Evolutionary conservation across 1,140 invertebrate genomes (phyloP).

Genomic region (Ectropis grisescens): DNA sequence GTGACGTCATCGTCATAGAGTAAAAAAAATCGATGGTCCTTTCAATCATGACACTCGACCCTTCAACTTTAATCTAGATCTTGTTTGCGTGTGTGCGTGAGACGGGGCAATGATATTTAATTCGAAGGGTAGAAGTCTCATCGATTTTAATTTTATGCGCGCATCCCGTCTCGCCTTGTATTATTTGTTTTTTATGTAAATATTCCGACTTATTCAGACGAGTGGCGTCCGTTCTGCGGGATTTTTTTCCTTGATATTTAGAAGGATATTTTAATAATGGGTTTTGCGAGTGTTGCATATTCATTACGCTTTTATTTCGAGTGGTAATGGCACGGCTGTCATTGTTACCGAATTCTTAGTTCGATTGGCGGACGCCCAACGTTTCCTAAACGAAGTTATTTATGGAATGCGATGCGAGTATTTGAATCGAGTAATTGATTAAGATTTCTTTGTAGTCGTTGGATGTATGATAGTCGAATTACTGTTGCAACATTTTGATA

Average conservation of each 20-base stretch:
- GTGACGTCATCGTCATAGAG: no score
- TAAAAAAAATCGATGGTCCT: no score
- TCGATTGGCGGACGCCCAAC: no score
- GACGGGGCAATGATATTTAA: conserved; percentile 62
- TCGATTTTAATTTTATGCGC: conserved; percentile 69
- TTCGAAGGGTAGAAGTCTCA: conserved; percentile 62
- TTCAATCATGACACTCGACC: conserved; percentile 6
- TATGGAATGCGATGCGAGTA: no score
- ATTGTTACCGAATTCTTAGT: no score
- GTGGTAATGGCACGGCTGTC: no score
- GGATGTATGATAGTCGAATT: no score
- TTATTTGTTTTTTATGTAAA: conserved; percentile 69
- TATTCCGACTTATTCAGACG: conserved; percentile 48
- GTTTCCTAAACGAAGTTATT: no score
- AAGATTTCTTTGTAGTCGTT: no score
- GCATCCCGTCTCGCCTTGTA: conserved; percentile 53
- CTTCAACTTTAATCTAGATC: conserved; percentile 45
- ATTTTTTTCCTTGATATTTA: conserved; percentile 34
- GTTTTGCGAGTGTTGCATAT: background rate
- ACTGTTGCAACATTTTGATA: no score
- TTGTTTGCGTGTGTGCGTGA: conserved; percentile 33
- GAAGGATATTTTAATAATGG: conserved; percentile 21
- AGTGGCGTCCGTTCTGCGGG: conserved; percentile 38
- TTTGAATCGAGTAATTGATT: no score
- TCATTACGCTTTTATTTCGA: no score